phyloP scores from a whole-genome alignment of 2,888 invertebrate genomes.

The Dynastes grantii region DNA sequence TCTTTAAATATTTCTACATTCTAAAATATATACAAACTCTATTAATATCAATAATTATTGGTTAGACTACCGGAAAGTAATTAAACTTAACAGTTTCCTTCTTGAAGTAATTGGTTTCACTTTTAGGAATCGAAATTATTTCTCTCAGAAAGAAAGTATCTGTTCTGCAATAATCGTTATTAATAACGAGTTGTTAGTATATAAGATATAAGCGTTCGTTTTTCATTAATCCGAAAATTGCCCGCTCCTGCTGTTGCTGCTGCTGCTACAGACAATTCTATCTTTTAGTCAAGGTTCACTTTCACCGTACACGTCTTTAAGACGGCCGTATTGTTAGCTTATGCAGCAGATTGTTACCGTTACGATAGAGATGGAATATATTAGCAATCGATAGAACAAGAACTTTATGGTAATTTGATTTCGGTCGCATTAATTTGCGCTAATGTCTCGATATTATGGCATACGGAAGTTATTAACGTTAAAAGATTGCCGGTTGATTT shows the following conservation, averaged over 20 bases:
- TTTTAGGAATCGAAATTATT: conserved; percentile 14
- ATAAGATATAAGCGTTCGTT: background rate
- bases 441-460: conserved; percentile 10
- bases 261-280: conserved; percentile 19
- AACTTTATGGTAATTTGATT: conserved; percentile 37
- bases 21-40: too few species aligned
- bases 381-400: conserved; percentile 7
- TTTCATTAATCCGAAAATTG: background rate
- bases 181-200: conserved; percentile 5
- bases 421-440: conserved; percentile 9
- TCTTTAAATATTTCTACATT: too few species aligned
- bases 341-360: conserved; percentile 6
- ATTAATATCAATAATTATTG: too few species aligned
- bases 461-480: conserved; percentile 21
- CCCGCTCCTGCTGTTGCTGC: background rate
- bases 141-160: background rate
- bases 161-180: conserved; percentile 4
- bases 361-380: conserved; percentile 21
- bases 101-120: conserved; percentile 17
- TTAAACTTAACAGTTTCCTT: background rate
- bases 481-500: background rate
- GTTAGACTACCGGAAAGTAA: background rate
- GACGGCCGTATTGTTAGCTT: background rate
- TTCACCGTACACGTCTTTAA: conserved; percentile 5
- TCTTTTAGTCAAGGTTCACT: conserved; percentile 27